These are phyloP conservation scores for Trichomycterus rosablanca DNA, from an alignment of 2,113 vertebrate species.

Conservation along the genomic window DNA sequence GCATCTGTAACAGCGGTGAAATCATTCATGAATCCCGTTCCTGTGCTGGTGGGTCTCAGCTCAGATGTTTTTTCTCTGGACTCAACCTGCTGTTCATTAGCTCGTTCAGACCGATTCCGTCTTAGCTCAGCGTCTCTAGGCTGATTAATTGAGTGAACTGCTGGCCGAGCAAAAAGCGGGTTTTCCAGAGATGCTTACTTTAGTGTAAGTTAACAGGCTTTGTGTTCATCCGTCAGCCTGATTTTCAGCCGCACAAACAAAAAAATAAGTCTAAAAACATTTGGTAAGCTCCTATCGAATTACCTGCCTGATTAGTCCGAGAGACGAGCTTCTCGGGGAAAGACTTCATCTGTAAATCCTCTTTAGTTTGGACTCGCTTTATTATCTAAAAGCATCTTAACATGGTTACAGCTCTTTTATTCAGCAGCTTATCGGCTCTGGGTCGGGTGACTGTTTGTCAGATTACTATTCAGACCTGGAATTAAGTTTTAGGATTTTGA, in stretches of 20 bases:
- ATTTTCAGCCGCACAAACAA: background rate
- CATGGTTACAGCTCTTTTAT: no score
- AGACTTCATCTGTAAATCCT: no score
- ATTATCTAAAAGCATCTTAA: no score
- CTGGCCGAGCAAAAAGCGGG: constrained; percentile 4
- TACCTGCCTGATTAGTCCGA: background rate
- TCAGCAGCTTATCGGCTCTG: background rate
- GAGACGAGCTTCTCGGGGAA: background rate
- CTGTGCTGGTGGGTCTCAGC: background rate
- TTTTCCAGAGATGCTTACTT: constrained; percentile 8
- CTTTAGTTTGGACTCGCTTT: no score
- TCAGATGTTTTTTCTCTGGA: background rate
- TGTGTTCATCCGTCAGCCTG: constrained; percentile 1
- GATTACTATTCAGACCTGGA: no score
- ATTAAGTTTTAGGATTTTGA: no score
- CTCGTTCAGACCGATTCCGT: no score
- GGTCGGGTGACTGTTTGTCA: no score
- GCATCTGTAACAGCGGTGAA: no score
- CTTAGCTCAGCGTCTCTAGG: background rate
- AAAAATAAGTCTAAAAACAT: background rate
- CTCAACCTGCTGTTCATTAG: background rate
- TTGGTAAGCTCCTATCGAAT: constrained; percentile 10
- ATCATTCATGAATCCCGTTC: no score
- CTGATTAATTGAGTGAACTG: constrained; percentile 25
- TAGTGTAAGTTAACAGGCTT: constrained; percentile 15